Evolutionary conservation across 2,888 invertebrate genomes (phyloP), one percentile per base, ranked within the genome.

Genomic region (Patella ulyssiponensis): DNA sequence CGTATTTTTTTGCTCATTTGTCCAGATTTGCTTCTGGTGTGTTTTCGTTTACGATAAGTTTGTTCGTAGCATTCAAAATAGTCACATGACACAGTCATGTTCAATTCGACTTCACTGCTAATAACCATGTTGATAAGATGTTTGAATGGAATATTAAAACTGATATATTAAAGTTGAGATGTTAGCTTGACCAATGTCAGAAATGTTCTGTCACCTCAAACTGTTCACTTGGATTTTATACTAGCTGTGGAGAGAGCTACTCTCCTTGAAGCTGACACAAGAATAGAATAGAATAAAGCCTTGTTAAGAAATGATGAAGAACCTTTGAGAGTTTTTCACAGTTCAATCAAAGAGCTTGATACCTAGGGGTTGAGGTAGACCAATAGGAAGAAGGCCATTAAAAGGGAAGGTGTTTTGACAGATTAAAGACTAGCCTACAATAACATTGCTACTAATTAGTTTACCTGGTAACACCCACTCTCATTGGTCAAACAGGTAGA

Each of bases 11-110:
- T 76, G 52, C 72, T 71, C 53, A 76, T 56, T 52, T 76, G 76
- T 51, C 76, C 76, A 72, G 76, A 76, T 44, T 73, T 72, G 23
- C 72, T 72, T 69, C 76, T n/a, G 51, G 53, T 72, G 52, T 76
- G 76, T 71, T 72, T 72, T 14, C 72, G 54, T 53, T 76, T 76
- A 56, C 69, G 72, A 69, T 73, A 76, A 56, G 73, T 51, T 23
- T 76, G 76, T 44, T 76, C 76, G 64, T 71, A 51, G 33, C 76
- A 71, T n/a, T 76, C 71, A 54, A 23, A 64, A 64, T 64, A 64
- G 23, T 64, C 64, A 20, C 64, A 64, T 23, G 64, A 64, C 14
- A 64, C 64, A 64, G 64, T 64, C 64, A 64, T 64, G 64, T 23
- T 64, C 9, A 64, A 23, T 23, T 64, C 64, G 23, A 23, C 11